phyloP scores from a whole-genome alignment of 2,888 invertebrate genomes.

The Polydrusus cervinus region DNA sequence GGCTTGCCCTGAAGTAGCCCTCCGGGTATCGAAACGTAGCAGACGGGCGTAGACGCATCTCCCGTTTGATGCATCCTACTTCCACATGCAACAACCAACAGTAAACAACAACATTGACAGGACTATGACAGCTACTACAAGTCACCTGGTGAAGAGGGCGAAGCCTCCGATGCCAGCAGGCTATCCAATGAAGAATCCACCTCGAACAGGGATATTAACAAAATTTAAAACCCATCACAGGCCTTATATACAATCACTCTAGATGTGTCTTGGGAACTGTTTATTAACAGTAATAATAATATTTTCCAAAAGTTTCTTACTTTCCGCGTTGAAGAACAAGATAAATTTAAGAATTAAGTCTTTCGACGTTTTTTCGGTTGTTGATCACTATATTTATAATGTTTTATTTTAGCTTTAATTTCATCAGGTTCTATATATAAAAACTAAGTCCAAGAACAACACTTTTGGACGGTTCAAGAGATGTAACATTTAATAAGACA shows the following conservation, averaged over 20 bases:
- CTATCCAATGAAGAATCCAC: slow-evolving; percentile 68
- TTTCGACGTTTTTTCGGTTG: neutral
- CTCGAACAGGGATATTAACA: slow-evolving; percentile 62
- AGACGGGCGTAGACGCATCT: slow-evolving; percentile 55
- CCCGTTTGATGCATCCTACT: slow-evolving; percentile 50
- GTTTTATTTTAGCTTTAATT: too few species aligned
- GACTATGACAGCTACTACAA: slow-evolving; percentile 43
- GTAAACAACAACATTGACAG: slow-evolving; percentile 42
- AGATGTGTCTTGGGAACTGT: neutral
- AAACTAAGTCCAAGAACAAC: neutral
- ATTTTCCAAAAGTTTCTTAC: too few species aligned
- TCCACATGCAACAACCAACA: slow-evolving; percentile 48
- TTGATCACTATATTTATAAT: neutral
- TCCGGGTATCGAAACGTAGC: slow-evolving; percentile 54
- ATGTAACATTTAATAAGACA: neutral
- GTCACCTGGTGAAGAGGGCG: slow-evolving; percentile 63
- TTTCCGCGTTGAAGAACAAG: too few species aligned
- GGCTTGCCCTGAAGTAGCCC: slow-evolving; percentile 52
- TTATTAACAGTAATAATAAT: neutral
- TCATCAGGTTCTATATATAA: too few species aligned
- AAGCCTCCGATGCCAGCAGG: slow-evolving; percentile 64
- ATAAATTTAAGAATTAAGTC: neutral
- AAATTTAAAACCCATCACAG: slow-evolving; percentile 55
- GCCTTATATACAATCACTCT: neutral
- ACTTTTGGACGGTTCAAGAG: slow-evolving; percentile 16